Evolutionary conservation across 2,888 invertebrate genomes (phyloP).

Genomic region (Caenorhabditis wallacei): DNA sequence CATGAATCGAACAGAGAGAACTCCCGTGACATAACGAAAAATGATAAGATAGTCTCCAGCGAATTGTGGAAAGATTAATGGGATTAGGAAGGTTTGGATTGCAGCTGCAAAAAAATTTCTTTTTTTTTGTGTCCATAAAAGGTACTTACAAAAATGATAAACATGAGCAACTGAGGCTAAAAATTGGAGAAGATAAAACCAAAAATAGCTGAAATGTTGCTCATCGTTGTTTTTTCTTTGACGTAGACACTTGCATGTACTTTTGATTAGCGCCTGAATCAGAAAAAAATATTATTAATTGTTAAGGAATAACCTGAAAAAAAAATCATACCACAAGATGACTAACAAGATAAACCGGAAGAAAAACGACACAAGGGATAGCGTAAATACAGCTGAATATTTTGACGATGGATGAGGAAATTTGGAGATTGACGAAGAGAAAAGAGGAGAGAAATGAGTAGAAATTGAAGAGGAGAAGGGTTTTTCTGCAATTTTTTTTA

Average conservation of each 20-base stretch:
- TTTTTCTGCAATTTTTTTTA: slow-evolving; percentile 8
- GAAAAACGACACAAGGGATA: neutral
- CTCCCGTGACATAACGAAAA: slow-evolving; percentile 41
- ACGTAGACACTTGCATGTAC: slow-evolving; percentile 19
- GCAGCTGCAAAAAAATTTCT: slow-evolving; percentile 28
- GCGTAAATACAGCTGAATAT: slow-evolving; percentile 42
- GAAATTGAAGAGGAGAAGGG: slow-evolving; percentile 9
- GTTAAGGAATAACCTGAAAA: too few relatives aligned
- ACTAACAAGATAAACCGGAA: slow-evolving; percentile 1
- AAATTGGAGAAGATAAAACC: slow-evolving; percentile 15
- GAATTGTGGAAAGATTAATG: slow-evolving; percentile 27
- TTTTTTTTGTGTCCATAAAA: neutral
- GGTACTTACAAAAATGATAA: slow-evolving; percentile 45
- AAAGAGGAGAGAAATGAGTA: slow-evolving; percentile 20
- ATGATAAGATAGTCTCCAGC: slow-evolving; percentile 29
- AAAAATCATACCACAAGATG: slow-evolving; percentile 26
- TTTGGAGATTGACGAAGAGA: slow-evolving; percentile 43
- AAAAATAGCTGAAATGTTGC: slow-evolving; percentile 31
- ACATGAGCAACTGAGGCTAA: slow-evolving; percentile 29
- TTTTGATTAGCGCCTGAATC: slow-evolving; percentile 23
- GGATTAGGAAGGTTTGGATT: slow-evolving; percentile 36
- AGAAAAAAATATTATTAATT: too few relatives aligned
- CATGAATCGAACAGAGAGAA: slow-evolving; percentile 53
- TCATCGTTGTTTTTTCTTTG: slow-evolving; percentile 14
- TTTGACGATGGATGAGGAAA: slow-evolving; percentile 1